Evolutionary conservation across 2,113 vertebrate genomes (phyloP).

Genomic region (Hippocampus comes): DNA sequence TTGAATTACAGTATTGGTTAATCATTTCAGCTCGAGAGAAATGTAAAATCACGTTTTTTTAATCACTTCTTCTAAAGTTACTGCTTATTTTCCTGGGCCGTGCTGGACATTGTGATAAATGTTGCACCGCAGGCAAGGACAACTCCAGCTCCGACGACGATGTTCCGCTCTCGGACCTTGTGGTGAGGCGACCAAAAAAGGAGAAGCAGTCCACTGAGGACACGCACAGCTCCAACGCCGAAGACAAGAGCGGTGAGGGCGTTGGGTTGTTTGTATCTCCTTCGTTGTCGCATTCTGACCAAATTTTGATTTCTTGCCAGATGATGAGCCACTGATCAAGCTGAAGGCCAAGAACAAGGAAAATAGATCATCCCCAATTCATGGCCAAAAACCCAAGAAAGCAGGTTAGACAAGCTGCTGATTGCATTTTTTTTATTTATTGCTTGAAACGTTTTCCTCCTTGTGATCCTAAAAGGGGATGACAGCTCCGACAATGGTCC

Average conservation of each 20-base stretch:
- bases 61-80: neutral
- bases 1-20: too few relatives aligned
- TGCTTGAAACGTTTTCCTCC: neutral
- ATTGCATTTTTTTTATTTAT: neutral
- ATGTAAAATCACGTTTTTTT: too few relatives aligned
- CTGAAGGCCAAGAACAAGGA: slow-evolving; percentile 28
- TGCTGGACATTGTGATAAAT: neutral
- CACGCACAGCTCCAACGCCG: slow-evolving; percentile 8
- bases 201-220: slow-evolving; percentile 15
- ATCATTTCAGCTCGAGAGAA: too few relatives aligned
- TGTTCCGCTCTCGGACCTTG: slow-evolving; percentile 34
- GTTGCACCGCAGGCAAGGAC: slow-evolving; percentile 12
- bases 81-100: neutral
- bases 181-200: slow-evolving; percentile 7
- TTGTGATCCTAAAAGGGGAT: slow-evolving; percentile 13
- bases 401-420: slow-evolving; percentile 7
- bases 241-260: slow-evolving; percentile 26
- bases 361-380: slow-evolving; percentile 14
- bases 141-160: slow-evolving; percentile 39
- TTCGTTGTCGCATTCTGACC: slow-evolving; percentile 17
- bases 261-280: neutral
- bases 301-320: slow-evolving; percentile 28
- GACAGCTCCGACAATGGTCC: slow-evolving; percentile 46
- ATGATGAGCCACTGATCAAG: slow-evolving; percentile 48
- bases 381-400: slow-evolving; percentile 30